Base-by-base conservation (phyloP, 1,140 invertebrate genomes). In the Protaetia brevitarsis region DNA sequence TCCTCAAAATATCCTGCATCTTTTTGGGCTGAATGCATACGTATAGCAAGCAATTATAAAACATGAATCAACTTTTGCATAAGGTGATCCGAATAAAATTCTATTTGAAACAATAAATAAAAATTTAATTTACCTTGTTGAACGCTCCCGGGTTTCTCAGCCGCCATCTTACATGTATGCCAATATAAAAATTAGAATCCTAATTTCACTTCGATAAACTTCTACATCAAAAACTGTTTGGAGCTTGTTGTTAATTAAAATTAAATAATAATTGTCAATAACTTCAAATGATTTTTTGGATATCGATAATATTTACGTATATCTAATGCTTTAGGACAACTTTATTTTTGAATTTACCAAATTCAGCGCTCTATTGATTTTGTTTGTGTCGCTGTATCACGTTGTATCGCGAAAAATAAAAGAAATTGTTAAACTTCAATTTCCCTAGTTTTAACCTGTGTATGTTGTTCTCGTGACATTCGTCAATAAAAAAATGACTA, bases 141-240 rank as follows among this genome's bases (percentile, higher is more conserved):
- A 77, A 77, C 71, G 73, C 69, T 76, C 75, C 74, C 76, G 76
- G 76, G 76, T 76, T 78, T 74, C 69, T 76, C 72, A 51, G 74
- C 68, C 73, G 74, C 77, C 76, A 77, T 78, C 70, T 76, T 77
- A 68, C 74, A 72, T 56, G 72, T 64, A n/a, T 70, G 66, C 76
- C 74, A 77, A 77, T 69, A 23, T 63, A n/a, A 59, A 26, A 29
- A n/a, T 29, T 29, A 59, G n/a, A n/a, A n/a, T n/a, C n/a, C n/a
- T n/a, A n/a, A n/a, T n/a, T 3, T 30, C 13, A n/a, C 16, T n/a
- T 13, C 11, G 10, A 28, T 19, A 59, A 29, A 28, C 16, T 29
- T 59, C 31, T 34, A n/a, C n/a, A n/a, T n/a, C n/a, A n/a, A n/a
- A n/a, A n/a, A n/a, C n/a, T n/a, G n/a, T n/a, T n/a, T n/a, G n/a